These are phyloP conservation scores for Eupristina koningsbergeri DNA, from an alignment of 1,140 invertebrate species.

Conservation along the genomic window DNA sequence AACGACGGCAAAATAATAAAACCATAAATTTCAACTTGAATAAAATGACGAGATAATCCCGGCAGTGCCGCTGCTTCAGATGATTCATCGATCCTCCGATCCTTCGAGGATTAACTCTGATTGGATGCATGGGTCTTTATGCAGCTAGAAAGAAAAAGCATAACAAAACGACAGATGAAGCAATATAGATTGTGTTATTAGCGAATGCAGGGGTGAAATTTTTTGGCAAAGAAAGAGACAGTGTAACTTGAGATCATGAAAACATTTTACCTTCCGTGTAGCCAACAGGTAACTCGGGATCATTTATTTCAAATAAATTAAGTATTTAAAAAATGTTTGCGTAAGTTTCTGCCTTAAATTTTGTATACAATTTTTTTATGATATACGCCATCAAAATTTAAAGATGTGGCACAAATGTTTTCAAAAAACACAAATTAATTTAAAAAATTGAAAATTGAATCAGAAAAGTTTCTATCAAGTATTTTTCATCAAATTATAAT, in stretches of 20 bases:
- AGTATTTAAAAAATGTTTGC: too few species aligned
- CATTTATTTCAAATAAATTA: too few species aligned
- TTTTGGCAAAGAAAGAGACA: slow-evolving; percentile 19
- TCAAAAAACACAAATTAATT: too few species aligned
- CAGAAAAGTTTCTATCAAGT: too few species aligned
- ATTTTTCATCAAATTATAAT: too few species aligned
- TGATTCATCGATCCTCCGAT: slow-evolving; percentile 27
- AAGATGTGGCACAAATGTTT: too few species aligned
- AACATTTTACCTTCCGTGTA: slow-evolving; percentile 5
- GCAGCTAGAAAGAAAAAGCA: background rate
- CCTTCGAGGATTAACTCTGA: slow-evolving; percentile 11
- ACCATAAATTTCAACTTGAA: slow-evolving; percentile 33
- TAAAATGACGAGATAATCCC: slow-evolving; percentile 45
- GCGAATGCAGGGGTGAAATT: background rate
- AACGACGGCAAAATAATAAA: slow-evolving; percentile 28
- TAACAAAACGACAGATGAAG: background rate
- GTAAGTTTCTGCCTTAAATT: too few species aligned
- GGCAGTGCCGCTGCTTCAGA: background rate
- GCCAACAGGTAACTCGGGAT: background rate
- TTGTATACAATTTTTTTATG: too few species aligned
- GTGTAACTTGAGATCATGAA: slow-evolving; percentile 24
- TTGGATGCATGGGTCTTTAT: background rate
- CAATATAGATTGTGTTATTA: background rate
- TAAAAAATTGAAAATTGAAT: too few species aligned
- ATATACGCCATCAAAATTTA: too few species aligned